Percentiles rank a stretch among this genome's conserved stretches.
These are phyloP conservation scores for Sinopyrophorus schimmeli DNA, from an alignment of 2,888 invertebrate species.

Conservation along the genomic window DNA sequence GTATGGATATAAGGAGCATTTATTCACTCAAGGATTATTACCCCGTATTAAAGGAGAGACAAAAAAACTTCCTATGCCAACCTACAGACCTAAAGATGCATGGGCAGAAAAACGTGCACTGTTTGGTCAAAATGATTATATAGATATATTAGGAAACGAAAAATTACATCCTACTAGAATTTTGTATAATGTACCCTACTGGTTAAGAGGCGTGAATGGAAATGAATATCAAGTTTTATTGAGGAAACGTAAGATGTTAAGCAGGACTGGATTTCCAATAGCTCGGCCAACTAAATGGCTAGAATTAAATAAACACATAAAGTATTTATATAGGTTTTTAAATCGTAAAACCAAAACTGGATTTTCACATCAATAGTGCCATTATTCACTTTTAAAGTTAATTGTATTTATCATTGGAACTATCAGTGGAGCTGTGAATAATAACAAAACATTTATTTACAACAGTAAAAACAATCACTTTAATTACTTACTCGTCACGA, in stretches of 20 bases:
- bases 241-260: slow-evolving; percentile 71
- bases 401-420: neutral
- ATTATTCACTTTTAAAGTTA: too few relatives aligned
- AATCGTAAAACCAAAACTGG: slow-evolving; percentile 81
- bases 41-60: slow-evolving; percentile 65
- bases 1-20: slow-evolving; percentile 70
- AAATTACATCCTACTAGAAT: slow-evolving; percentile 80
- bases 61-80: slow-evolving; percentile 65
- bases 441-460: slow-evolving; percentile 22
- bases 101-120: slow-evolving; percentile 81
- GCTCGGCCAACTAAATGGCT: slow-evolving; percentile 79
- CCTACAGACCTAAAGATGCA: slow-evolving; percentile 70
- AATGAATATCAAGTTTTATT: slow-evolving; percentile 81
- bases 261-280: slow-evolving; percentile 61
- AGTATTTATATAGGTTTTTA: slow-evolving; percentile 73
- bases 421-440: slow-evolving; percentile 1
- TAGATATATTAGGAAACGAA: slow-evolving; percentile 91
- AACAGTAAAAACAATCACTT: slow-evolving; percentile 46
- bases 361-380: slow-evolving; percentile 40
- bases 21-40: slow-evolving; percentile 69
- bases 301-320: slow-evolving; percentile 72
- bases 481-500: slow-evolving; percentile 44
- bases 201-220: slow-evolving; percentile 87
- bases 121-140: slow-evolving; percentile 96
- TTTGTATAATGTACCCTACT: slow-evolving; percentile 82